These are phyloP conservation scores for Lipophrys pholis DNA, from an alignment of 2,113 vertebrate genomes.

Conservation along the genomic window DNA sequence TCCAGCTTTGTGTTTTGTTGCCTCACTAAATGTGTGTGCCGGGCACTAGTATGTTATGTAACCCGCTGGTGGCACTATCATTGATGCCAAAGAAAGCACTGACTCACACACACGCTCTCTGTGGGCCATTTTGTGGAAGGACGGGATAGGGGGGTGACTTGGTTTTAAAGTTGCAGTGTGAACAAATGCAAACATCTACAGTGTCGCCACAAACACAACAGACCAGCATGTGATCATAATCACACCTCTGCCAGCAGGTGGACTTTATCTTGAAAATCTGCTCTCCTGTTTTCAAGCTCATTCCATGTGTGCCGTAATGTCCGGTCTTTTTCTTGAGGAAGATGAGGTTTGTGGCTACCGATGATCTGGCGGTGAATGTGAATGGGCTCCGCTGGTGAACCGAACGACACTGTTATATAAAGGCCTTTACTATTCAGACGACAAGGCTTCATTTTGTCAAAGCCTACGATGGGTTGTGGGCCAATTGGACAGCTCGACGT, in stretches of 20 bases:
- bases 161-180: constrained; percentile 19
- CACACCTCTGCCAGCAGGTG: constrained; percentile 26
- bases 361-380: constrained; percentile 65
- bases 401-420: constrained; percentile 71
- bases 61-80: constrained; percentile 48
- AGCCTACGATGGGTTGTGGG: no score
- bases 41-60: constrained; percentile 51
- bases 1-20: constrained; percentile 32
- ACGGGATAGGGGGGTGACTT: constrained; percentile 40
- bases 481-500: no score
- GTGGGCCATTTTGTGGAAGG: constrained; percentile 43
- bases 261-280: constrained; percentile 12
- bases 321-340: constrained; percentile 14
- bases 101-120: constrained; percentile 41
- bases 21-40: constrained; percentile 31
- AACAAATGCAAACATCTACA: no score
- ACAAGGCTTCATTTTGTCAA: constrained; percentile 29
- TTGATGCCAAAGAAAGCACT: constrained; percentile 50
- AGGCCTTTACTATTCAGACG: constrained; percentile 62
- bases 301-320: constrained; percentile 25
- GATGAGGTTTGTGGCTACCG: constrained; percentile 43
- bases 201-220: constrained; percentile 24
- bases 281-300: not conserved
- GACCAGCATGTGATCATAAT: no score
- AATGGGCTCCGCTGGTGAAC: constrained; percentile 66